Evolutionary conservation across 2,888 invertebrate genomes (phyloP).

Genomic region (Lypha dubia): DNA sequence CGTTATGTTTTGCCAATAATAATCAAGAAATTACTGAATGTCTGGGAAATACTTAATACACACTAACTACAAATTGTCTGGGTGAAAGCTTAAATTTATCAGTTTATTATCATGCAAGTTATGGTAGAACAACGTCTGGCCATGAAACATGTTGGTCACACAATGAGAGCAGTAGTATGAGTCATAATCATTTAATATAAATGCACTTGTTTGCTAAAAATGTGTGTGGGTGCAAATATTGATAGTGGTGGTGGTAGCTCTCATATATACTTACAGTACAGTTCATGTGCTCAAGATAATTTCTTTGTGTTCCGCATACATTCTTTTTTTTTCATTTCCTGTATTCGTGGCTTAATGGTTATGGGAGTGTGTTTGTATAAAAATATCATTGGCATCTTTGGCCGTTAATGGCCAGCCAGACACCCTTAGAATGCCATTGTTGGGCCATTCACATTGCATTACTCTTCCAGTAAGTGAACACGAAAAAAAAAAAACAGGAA

Average conservation of each 20-base stretch:
- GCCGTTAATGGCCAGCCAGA: slow-evolving; percentile 45
- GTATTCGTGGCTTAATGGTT: slow-evolving; percentile 8
- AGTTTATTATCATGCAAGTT: slow-evolving; percentile 65
- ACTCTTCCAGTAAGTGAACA: neutral
- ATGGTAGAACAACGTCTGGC: slow-evolving; percentile 56
- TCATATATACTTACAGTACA: neutral
- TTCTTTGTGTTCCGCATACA: slow-evolving; percentile 48
- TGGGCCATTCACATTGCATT: slow-evolving; percentile 53
- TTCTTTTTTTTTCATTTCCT: slow-evolving; percentile 56
- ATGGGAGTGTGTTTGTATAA: slow-evolving; percentile 23
- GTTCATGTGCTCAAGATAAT: slow-evolving; percentile 47
- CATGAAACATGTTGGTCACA: slow-evolving; percentile 55
- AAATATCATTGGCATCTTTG: slow-evolving; percentile 40
- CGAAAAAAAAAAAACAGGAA: too few species aligned
- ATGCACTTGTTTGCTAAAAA: slow-evolving; percentile 64
- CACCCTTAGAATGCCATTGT: slow-evolving; percentile 59
- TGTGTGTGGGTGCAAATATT: neutral
- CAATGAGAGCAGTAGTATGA: slow-evolving; percentile 39
- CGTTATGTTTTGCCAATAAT: slow-evolving; percentile 60
- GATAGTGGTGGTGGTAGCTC: slow-evolving; percentile 10
- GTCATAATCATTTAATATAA: slow-evolving; percentile 54
- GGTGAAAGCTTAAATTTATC: slow-evolving; percentile 68
- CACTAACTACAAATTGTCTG: slow-evolving; percentile 66
- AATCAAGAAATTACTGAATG: slow-evolving; percentile 61
- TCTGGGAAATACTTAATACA: slow-evolving; percentile 60